Evolutionary conservation across 2,797 vertebrate species (phyloP), one percentile per base, ranked within the genome.

Genomic region (Anguilla megastoma): DNA sequence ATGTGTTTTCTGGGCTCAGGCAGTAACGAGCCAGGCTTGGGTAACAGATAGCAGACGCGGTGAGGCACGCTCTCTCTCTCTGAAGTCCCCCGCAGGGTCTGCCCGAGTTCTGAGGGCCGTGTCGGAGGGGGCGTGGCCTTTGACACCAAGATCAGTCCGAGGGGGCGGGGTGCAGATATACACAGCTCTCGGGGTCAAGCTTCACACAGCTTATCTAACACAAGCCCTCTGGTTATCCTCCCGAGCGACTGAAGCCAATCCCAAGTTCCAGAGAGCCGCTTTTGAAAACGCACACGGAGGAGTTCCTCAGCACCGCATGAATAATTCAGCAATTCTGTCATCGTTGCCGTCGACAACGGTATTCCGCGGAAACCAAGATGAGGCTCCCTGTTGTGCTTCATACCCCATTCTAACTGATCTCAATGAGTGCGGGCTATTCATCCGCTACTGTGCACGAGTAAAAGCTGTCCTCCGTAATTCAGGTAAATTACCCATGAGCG

Each of bases 321-420:
- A 76, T 76, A 76, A 76, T 76, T 76, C 74, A 76, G 30, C 3
- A 76, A 16, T 41, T 36, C 74, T 76, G 74, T 76, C 74, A 76
- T 76, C 74, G 36, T 41, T 41, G 18, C 4, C 18, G 12, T n/a
- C 18, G 9, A 76, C 30, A 21, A 76, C 33, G 71, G 33, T 41
- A 7, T 76, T 76, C 71, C 71, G 41, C 14, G 10, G 71, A 76
- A 76, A 18, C 74, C 33, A 21, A 8, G 74, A 36, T 16, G 33
- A 21, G 74, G 74, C 74, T 76, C 74, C 74, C 74, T 18, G 74
- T 41, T 21, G 16, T 18, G 74, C 74, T 76, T 76, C 74, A 41
- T 76, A 76, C 45, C 18, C 33, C 74, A 36, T 76, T 41, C 74
- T 18, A 76, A 76, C 36, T 76, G 74, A 76, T 76, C 12, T 76